Evolutionary conservation across 2,113 vertebrate species (phyloP).

Genomic region (Micronycteris hirsuta): DNA sequence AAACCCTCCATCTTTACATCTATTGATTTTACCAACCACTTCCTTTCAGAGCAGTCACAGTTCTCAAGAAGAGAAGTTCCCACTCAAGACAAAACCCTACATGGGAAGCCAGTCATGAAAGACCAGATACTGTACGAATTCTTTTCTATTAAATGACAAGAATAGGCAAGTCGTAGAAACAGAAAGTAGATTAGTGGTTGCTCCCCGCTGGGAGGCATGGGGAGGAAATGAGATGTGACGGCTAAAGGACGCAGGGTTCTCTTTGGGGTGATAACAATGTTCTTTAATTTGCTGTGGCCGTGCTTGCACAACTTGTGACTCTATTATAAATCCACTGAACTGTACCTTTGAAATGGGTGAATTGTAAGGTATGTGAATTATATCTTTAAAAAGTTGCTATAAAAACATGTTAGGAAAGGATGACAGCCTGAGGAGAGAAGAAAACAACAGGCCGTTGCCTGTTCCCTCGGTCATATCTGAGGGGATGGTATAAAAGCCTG

Average conservation of each 20-base stretch:
- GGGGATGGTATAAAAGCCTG: neutral
- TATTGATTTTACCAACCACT: neutral
- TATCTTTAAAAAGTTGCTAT: neutral
- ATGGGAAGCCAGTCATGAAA: slow-evolving; percentile 4
- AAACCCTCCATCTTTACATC: neutral
- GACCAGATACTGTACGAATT: neutral
- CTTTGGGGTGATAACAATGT: neutral
- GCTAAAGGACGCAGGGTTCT: neutral
- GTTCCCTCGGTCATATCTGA: neutral
- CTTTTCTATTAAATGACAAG: neutral
- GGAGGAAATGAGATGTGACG: neutral
- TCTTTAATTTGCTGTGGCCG: neutral
- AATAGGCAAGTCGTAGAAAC: neutral
- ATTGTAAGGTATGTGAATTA: neutral
- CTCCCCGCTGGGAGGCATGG: neutral
- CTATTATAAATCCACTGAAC: slow-evolving; percentile 4
- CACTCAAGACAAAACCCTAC: slow-evolving; percentile 20
- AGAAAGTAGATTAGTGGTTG: neutral
- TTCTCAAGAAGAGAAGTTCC: neutral
- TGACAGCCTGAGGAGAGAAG: neutral
- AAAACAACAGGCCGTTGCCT: slow-evolving; percentile 18
- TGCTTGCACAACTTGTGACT: neutral
- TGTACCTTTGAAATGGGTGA: slow-evolving; percentile 9
- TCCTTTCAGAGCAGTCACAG: neutral
- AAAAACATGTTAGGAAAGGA: slow-evolving; percentile 37